Percentiles rank a stretch among this genome's conserved stretches.
Evolutionary conservation across 2,797 vertebrate species (phyloP).

Genomic region (Myripristis jacobus): DNA sequence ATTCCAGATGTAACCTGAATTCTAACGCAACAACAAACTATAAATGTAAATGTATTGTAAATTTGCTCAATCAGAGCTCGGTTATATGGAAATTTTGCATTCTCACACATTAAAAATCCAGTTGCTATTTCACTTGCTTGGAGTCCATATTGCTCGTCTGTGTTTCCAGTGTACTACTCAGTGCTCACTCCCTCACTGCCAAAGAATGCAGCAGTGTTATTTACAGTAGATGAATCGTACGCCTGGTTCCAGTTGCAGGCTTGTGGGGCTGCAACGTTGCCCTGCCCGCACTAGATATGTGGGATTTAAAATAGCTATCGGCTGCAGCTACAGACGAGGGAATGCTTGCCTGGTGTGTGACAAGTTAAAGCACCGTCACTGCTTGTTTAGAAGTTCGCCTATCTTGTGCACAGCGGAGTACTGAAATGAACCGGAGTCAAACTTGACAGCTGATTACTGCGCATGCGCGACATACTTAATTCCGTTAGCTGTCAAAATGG

Average conservation of each 20-base stretch:
- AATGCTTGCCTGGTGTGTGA: slow-evolving; percentile 13
- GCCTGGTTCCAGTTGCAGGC: slow-evolving; percentile 56
- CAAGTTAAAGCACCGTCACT: slow-evolving; percentile 29
- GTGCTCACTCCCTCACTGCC: slow-evolving; percentile 39
- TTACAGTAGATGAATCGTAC: slow-evolving; percentile 74
- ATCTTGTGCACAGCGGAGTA: slow-evolving; percentile 31
- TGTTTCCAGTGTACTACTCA: slow-evolving; percentile 32
- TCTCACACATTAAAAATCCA: not conserved
- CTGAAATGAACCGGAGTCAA: not conserved
- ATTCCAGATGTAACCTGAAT: not conserved
- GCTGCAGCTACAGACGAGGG: slow-evolving; percentile 7
- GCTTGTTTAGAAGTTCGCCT: slow-evolving; percentile 42
- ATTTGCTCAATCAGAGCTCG: not conserved
- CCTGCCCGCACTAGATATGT: slow-evolving; percentile 39
- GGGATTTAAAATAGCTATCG: slow-evolving; percentile 60
- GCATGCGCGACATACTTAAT: slow-evolving; percentile 68
- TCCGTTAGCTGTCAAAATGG: slow-evolving; percentile 76
- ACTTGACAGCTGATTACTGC: slow-evolving; percentile 18
- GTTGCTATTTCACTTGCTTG: slow-evolving; percentile 35
- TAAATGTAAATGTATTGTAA: not conserved
- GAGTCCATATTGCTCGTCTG: not conserved
- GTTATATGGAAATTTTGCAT: not conserved
- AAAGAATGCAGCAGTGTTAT: slow-evolving; percentile 76
- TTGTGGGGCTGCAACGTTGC: slow-evolving; percentile 36
- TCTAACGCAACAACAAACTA: not conserved